Conservation (phyloP, 1,140 invertebrate genomes). For the Achroia grisella region DNA sequence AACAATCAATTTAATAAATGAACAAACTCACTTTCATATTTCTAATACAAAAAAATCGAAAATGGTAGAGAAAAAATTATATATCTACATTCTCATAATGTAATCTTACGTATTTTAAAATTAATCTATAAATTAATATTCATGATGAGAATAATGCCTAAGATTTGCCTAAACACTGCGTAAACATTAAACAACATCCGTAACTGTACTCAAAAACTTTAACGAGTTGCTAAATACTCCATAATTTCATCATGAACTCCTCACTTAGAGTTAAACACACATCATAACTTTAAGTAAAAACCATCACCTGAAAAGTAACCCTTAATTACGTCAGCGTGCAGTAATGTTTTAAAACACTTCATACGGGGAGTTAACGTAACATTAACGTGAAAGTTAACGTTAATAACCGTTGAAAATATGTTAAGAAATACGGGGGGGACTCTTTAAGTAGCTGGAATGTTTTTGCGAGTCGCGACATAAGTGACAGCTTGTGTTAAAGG, state of each 20-base stretch:
- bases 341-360: conserved; percentile 65
- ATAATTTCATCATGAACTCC: conserved; percentile 20
- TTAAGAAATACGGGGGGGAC: conserved; percentile 38
- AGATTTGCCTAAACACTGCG: too few species aligned
- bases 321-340: conserved; percentile 48
- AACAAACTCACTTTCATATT: too few species aligned
- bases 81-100: too few species aligned
- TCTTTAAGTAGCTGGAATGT: conserved; percentile 4
- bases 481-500: conserved; percentile 35
- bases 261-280: conserved; percentile 19
- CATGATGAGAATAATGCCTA: too few species aligned
- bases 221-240: neutral
- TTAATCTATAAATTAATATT: too few species aligned
- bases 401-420: conserved; percentile 38
- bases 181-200: too few species aligned
- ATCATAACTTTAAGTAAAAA: conserved; percentile 20
- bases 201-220: neutral
- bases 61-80: too few species aligned
- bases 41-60: too few species aligned
- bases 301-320: conserved; percentile 35
- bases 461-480: conserved; percentile 12
- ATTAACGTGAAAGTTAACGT: conserved; percentile 42
- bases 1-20: too few species aligned
- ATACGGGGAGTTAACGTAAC: conserved; percentile 36
- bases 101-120: too few species aligned